These are phyloP conservation scores for Tinamus guttatus DNA, from an alignment of 2,113 vertebrate species.

Conservation along the genomic window DNA sequence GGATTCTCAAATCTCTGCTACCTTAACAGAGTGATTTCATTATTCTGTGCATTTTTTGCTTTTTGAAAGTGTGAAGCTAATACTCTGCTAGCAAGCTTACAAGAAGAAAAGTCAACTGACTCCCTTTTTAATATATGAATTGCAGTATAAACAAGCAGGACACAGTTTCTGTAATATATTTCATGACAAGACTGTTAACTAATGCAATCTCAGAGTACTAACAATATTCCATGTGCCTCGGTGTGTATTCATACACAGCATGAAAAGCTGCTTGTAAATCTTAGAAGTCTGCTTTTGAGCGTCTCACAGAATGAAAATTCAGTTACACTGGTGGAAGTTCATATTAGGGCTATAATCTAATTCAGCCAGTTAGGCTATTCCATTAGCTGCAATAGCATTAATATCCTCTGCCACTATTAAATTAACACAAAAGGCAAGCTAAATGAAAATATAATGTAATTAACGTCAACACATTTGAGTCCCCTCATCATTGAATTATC, in stretches of 20 bases:
- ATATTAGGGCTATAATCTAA: not conserved
- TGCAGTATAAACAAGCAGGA: not conserved
- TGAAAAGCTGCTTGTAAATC: not conserved
- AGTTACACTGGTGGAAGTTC: not conserved
- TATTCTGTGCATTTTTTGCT: not conserved
- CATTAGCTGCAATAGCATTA: not conserved
- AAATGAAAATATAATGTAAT: not conserved
- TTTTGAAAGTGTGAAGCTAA: constrained; percentile 9
- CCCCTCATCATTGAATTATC: not conserved
- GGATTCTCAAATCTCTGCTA: not conserved
- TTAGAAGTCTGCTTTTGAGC: not conserved
- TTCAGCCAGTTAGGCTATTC: constrained; percentile 6
- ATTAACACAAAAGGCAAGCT: constrained; percentile 31
- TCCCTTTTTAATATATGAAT: not conserved
- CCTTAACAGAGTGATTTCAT: not conserved
- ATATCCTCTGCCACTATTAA: not conserved
- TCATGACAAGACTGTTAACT: not conserved
- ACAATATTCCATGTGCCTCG: not conserved
- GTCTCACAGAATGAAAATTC: not conserved
- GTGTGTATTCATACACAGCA: not conserved
- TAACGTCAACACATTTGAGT: not conserved
- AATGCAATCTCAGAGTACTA: not conserved
- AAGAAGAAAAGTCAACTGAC: not conserved
- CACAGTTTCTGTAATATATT: not conserved
- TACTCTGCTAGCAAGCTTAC: not conserved